Evolutionary conservation across 2,113 vertebrate genomes (phyloP).

Genomic region (Plectropomus leopardus): DNA sequence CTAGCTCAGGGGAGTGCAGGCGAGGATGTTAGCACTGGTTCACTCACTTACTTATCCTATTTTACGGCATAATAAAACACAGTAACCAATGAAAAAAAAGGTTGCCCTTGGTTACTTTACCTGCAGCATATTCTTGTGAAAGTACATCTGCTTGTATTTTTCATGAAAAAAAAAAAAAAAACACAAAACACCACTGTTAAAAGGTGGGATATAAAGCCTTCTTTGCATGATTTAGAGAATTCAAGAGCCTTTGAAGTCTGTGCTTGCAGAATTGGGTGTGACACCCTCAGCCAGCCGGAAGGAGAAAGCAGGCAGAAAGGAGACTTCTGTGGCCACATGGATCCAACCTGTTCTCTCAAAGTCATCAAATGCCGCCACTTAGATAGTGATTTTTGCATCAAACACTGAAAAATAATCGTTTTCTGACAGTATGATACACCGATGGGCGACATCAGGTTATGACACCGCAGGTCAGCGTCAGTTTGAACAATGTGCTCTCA

Average conservation of each 20-base stretch:
- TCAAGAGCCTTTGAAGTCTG: background rate
- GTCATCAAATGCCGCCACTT: too few relatives aligned
- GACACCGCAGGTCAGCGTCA: too few relatives aligned
- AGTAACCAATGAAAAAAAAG: constrained; percentile 35
- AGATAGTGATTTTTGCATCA: too few relatives aligned
- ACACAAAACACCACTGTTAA: background rate
- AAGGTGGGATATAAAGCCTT: background rate
- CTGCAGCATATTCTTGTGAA: constrained; percentile 4
- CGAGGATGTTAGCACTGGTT: constrained; percentile 53
- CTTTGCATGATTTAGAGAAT: background rate
- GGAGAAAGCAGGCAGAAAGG: constrained; percentile 5
- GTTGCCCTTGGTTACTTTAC: constrained; percentile 26
- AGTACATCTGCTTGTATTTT: background rate
- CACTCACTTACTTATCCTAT: constrained; percentile 44
- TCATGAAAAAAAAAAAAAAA: too few relatives aligned
- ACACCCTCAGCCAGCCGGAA: background rate
- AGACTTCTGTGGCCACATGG: background rate
- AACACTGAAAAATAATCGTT: too few relatives aligned
- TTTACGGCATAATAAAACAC: constrained; percentile 41
- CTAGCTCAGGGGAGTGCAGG: constrained; percentile 58
- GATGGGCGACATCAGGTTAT: too few relatives aligned
- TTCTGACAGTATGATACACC: too few relatives aligned
- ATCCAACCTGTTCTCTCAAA: too few relatives aligned
- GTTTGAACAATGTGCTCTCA: too few relatives aligned
- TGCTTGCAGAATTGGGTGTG: constrained; percentile 4